Evolutionary conservation across 2,888 invertebrate genomes (phyloP).

Genomic region (Esperia sulphurella): DNA sequence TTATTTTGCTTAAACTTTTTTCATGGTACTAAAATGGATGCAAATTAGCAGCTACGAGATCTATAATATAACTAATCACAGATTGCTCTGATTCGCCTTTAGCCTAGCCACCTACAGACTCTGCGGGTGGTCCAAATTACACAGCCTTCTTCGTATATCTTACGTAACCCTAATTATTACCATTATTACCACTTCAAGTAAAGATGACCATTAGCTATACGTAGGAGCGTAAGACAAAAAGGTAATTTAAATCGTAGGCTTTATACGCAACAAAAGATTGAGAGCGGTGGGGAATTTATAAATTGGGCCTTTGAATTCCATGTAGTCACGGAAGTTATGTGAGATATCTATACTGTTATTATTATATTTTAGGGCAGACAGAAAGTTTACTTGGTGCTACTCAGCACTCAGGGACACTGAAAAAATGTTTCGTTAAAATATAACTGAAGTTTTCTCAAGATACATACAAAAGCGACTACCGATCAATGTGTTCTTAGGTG

Average conservation of each 20-base stretch:
- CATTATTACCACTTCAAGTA: slow-evolving; percentile 56
- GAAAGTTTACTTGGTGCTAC: no score
- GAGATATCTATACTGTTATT: neutral
- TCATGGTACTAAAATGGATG: neutral
- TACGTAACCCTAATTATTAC: slow-evolving; percentile 55
- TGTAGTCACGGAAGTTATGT: slow-evolving; percentile 6
- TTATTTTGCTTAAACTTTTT: neutral
- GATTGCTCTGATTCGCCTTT: slow-evolving; percentile 36
- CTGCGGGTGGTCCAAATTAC: slow-evolving; percentile 60
- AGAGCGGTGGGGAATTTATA: slow-evolving; percentile 36
- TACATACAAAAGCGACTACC: no score
- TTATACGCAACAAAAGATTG: slow-evolving; percentile 43
- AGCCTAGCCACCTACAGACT: slow-evolving; percentile 27
- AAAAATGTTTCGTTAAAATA: no score
- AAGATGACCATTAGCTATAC: slow-evolving; percentile 39
- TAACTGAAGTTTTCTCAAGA: no score
- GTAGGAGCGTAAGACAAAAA: slow-evolving; percentile 37
- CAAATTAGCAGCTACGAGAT: neutral
- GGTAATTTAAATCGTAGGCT: slow-evolving; percentile 28
- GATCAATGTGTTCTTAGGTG: no score
- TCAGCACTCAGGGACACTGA: no score
- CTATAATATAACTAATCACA: neutral
- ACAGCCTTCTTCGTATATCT: slow-evolving; percentile 35
- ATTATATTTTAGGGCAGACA: no score
- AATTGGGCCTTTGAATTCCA: slow-evolving; percentile 28